phyloP scores from a whole-genome alignment of 2,888 invertebrate species.

The Laspeyria flexula region DNA sequence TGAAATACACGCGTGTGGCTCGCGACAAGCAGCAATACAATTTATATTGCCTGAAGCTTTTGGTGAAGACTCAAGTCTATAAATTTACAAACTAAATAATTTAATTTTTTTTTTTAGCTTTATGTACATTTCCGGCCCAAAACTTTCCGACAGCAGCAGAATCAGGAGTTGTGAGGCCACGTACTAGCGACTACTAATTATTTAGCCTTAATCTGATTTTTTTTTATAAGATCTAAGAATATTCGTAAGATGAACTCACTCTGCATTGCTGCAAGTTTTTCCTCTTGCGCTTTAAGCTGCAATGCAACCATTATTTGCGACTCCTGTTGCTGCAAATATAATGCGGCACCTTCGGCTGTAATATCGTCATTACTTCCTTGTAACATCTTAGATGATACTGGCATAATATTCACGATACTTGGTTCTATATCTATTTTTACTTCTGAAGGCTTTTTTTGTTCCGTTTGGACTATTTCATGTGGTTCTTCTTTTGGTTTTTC shows the following conservation, averaged over 20 bases:
- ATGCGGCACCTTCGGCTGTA: slow-evolving; percentile 82
- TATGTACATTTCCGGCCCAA: too few species aligned
- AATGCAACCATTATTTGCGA: slow-evolving; percentile 87
- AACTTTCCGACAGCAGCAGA: too few species aligned
- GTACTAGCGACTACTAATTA: too few species aligned
- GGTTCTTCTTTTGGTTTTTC: slow-evolving; percentile 34
- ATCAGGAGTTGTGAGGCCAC: too few species aligned
- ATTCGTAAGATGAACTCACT: slow-evolving; percentile 69
- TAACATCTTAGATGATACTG: slow-evolving; percentile 36
- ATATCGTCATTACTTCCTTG: slow-evolving; percentile 71
- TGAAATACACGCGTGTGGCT: too few species aligned
- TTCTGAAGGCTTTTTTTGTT: slow-evolving; percentile 24
- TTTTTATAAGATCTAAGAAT: too few species aligned
- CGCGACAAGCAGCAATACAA: too few species aligned
- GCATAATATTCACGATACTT: slow-evolving; percentile 31
- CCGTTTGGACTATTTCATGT: slow-evolving; percentile 32
- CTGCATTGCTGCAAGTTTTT: slow-evolving; percentile 85
- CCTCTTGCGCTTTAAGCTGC: slow-evolving; percentile 88
- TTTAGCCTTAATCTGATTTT: too few species aligned
- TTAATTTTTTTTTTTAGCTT: too few species aligned
- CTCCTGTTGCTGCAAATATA: slow-evolving; percentile 87
- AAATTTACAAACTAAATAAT: too few species aligned
- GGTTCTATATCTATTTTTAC: slow-evolving; percentile 20
- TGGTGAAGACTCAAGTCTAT: too few species aligned
- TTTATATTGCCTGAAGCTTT: too few species aligned